Evolutionary conservation across 2,888 invertebrate genomes (phyloP).

Genomic region (Spilosoma lubricipeda): DNA sequence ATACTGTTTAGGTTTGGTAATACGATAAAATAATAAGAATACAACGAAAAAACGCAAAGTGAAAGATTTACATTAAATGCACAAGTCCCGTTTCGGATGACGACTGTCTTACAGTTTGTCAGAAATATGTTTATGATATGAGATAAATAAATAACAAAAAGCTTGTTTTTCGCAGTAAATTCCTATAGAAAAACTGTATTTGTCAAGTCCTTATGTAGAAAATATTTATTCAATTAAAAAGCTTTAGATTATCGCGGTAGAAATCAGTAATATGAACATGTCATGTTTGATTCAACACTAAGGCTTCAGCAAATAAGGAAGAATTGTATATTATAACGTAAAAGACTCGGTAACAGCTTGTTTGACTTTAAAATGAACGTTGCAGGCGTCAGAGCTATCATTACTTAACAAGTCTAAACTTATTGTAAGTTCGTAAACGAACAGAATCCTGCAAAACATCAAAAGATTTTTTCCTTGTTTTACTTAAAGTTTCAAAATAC

Average conservation of each 20-base stretch:
- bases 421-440: slow-evolving; percentile 1
- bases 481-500: slow-evolving; percentile 4
- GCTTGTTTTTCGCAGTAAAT: slow-evolving; percentile 32
- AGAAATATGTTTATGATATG: background rate
- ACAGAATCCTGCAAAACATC: slow-evolving; percentile 13
- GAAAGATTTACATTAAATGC: background rate
- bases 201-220: slow-evolving; percentile 29
- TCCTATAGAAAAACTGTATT: slow-evolving; percentile 23
- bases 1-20: too few species aligned
- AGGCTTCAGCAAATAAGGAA: slow-evolving; percentile 29
- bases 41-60: too few species aligned
- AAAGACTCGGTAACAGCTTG: slow-evolving; percentile 28
- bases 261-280: slow-evolving; percentile 35
- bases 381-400: slow-evolving; percentile 2
- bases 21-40: too few species aligned
- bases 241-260: slow-evolving; percentile 28
- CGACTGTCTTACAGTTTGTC: too few species aligned
- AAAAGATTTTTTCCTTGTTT: slow-evolving; percentile 11
- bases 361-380: slow-evolving; percentile 31
- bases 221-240: slow-evolving; percentile 24
- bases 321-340: slow-evolving; percentile 16
- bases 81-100: background rate
- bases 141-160: slow-evolving; percentile 10
- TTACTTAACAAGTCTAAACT: background rate
- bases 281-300: slow-evolving; percentile 31